Evolutionary conservation across 2,797 vertebrate genomes (phyloP), one percentile per base, ranked within the genome.

Genomic region (Chelonia mydas): DNA sequence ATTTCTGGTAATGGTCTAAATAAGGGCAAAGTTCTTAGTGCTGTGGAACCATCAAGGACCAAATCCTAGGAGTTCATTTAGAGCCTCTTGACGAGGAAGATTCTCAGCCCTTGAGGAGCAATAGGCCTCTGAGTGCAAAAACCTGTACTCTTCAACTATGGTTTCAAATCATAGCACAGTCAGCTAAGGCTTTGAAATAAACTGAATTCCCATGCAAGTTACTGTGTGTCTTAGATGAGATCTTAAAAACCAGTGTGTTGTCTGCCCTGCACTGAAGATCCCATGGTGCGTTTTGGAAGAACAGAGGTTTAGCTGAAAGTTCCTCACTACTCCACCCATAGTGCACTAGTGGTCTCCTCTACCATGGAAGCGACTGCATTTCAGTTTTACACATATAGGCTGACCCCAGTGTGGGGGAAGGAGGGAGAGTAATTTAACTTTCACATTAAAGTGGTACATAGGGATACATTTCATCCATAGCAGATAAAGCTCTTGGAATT

Each of bases 381-480:
- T 9, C 33, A 31, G 19, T 17, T 41, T 7, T 3, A 8, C 6
- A 74, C 68, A 31, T 3, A 72, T 1, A 4, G 27, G 5, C 10
- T 68, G 23, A 47, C 65, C 17, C 23, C 28, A 1, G 10, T 19
- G 17, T 0, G 37, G 4, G 23, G 25, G n/a, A 15, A 12, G 53
- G 61, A 21, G 47, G 81, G 3, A 4, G 27, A 28, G 2, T 50
- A 50, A 13, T 0, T 2, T 31, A 10, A 4, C 15, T 16, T 59
- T 76, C 53, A 59, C 5, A 5, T 9, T 37, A 9, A 51, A 37
- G 12, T 47, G 81, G 23, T 83, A 45, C 0, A 6, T 1, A 10
- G 11, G 10, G 17, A 85, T 84, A 27, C 0, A 1, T 27, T 10
- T 5, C 13, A 13, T 1, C 25, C 21, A 17, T 6, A 4, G 33